phyloP scores from a whole-genome alignment of 2,888 invertebrate species.

The Macrosiphum euphorbiae region DNA sequence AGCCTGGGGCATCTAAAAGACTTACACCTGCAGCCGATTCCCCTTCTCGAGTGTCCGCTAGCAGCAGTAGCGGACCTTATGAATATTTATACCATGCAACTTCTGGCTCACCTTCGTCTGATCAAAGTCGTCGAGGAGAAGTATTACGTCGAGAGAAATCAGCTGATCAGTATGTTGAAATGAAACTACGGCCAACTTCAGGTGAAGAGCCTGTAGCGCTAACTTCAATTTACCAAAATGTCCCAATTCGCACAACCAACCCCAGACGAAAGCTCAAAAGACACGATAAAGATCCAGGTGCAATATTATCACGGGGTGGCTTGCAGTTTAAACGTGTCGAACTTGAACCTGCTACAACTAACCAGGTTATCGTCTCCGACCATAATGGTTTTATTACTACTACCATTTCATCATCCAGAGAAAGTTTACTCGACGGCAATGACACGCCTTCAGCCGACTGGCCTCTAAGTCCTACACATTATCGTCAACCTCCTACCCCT shows the following conservation, averaged over 20 bases:
- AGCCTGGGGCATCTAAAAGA: conserved; percentile 68
- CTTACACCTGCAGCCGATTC: conserved; percentile 57
- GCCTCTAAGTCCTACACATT: conserved; percentile 90
- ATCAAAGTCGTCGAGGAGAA: conserved; percentile 65
- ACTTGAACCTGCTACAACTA: conserved; percentile 64
- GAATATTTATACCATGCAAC: conserved; percentile 58
- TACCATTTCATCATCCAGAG: conserved; percentile 71
- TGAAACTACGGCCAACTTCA: conserved; percentile 72
- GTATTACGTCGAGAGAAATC: conserved; percentile 79
- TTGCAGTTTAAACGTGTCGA: conserved; percentile 68
- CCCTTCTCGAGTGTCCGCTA: conserved; percentile 23
- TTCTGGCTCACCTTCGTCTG: conserved; percentile 54
- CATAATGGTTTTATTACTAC: conserved; percentile 59
- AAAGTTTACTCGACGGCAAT: conserved; percentile 74
- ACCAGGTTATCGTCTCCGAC: conserved; percentile 65
- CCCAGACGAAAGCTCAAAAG: conserved; percentile 80
- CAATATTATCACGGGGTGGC: conserved; percentile 68
- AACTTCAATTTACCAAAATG: conserved; percentile 81
- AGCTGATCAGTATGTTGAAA: conserved; percentile 84
- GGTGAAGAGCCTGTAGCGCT: conserved; percentile 75
- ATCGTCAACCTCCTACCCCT: conserved; percentile 92
- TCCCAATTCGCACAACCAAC: conserved; percentile 80
- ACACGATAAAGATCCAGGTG: conserved; percentile 72
- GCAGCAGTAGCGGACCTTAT: conserved; percentile 43
- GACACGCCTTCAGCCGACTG: conserved; percentile 71